Conservation (phyloP, 2,797 vertebrate genomes). For the Falco cherrug region DNA sequence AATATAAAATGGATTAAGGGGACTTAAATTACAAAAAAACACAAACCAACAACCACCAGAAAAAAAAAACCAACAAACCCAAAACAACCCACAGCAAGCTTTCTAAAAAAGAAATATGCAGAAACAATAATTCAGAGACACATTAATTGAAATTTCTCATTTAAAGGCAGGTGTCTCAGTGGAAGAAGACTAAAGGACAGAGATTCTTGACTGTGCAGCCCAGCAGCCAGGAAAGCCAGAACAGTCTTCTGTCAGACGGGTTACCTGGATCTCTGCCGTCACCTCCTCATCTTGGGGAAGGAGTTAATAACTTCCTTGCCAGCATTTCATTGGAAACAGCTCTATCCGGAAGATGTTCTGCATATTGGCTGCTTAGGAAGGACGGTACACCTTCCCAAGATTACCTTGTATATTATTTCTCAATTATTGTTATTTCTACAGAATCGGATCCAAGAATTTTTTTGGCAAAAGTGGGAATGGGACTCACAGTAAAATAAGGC, state of each 20-base stretch:
- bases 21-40: slow-evolving; percentile 56
- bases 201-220: not conserved
- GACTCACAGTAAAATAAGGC: not conserved
- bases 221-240: not conserved
- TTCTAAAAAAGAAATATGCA: not conserved
- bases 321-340: not conserved
- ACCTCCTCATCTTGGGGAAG: not conserved
- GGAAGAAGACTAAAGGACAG: not conserved
- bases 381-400: not conserved
- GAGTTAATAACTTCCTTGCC: not conserved
- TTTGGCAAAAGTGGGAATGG: not conserved
- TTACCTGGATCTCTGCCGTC: not conserved
- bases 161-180: slow-evolving; percentile 3
- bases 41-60: not conserved
- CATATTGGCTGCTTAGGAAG: not conserved
- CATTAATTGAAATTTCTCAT: slow-evolving; percentile 29
- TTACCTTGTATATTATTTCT: not conserved
- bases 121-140: slow-evolving; percentile 28
- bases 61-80: not conserved
- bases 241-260: not conserved
- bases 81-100: not conserved
- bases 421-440: not conserved
- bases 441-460: not conserved
- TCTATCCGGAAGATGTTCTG: not conserved
- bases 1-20: slow-evolving; percentile 59